Evolutionary conservation across 2,113 vertebrate species (phyloP).

Genomic region (Callopanchax toddi): DNA sequence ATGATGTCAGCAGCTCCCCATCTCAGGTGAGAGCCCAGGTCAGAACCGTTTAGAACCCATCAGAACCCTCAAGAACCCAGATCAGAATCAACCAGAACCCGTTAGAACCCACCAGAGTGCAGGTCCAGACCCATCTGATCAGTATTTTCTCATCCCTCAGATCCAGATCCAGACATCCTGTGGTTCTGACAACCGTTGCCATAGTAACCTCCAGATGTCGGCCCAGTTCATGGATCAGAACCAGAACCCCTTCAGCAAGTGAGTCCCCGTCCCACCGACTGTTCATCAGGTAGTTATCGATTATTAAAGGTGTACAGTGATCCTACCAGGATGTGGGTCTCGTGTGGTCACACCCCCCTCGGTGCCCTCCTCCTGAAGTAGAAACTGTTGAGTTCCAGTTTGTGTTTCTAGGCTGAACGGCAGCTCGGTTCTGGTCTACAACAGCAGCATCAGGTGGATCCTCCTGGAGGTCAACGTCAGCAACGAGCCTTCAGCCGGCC

Average conservation of each 20-base stretch:
- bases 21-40: no score
- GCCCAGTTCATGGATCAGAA: slow-evolving; percentile 81
- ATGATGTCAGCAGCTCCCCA: no score
- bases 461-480: slow-evolving; percentile 84
- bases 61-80: background rate
- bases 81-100: background rate
- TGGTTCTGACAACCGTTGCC: slow-evolving; percentile 87
- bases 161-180: slow-evolving; percentile 92
- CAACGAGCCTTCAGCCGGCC: slow-evolving; percentile 65
- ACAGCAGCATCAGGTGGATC: slow-evolving; percentile 75
- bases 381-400: background rate
- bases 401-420: slow-evolving; percentile 44
- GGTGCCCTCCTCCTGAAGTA: background rate
- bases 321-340: background rate
- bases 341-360: no score
- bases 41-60: background rate
- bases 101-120: background rate
- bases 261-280: slow-evolving; percentile 13
- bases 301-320: no score
- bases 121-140: background rate
- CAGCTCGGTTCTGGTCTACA: slow-evolving; percentile 80
- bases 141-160: slow-evolving; percentile 65
- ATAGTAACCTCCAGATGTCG: slow-evolving; percentile 89
- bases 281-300: no score
- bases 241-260: slow-evolving; percentile 76